A percentile compares a stretch with the other conserved stretches of the same genome.
These are phyloP conservation scores for Helicoverpa armigera DNA, from an alignment of 1,140 invertebrate species.

Conservation along the genomic window DNA sequence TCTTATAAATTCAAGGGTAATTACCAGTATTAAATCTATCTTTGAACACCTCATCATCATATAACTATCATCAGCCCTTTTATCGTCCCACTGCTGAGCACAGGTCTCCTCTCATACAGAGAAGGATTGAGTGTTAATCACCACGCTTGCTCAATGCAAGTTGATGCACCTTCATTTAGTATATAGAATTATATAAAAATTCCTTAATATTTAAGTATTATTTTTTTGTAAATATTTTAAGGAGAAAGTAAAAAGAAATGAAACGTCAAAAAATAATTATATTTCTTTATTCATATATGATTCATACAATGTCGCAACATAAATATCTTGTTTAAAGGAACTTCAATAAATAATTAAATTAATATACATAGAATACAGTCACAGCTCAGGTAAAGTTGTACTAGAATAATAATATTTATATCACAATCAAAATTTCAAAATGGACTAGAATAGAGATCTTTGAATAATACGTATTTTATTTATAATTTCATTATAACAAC, in stretches of 20 bases:
- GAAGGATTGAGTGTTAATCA: too few relatives aligned
- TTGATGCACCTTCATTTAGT: not conserved
- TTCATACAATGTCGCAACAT: constrained; percentile 53
- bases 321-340: constrained; percentile 47
- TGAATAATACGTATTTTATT: constrained; percentile 3
- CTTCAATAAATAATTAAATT: constrained; percentile 51
- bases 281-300: constrained; percentile 56
- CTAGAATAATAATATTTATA: constrained; percentile 56
- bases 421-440: constrained; percentile 55
- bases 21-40: too few relatives aligned
- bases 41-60: too few relatives aligned
- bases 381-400: constrained; percentile 55
- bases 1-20: too few relatives aligned
- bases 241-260: not conserved
- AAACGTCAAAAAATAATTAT: constrained; percentile 22
- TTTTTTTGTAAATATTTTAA: not conserved
- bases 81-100: too few relatives aligned
- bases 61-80: too few relatives aligned
- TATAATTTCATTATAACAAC: not conserved
- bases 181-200: not conserved
- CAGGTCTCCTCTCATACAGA: too few relatives aligned
- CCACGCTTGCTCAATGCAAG: not conserved
- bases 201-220: too few relatives aligned
- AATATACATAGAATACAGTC: constrained; percentile 46
- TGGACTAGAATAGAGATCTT: constrained; percentile 45